phyloP scores from a whole-genome alignment of 1,140 invertebrate species.

The Arion vulgaris region DNA sequence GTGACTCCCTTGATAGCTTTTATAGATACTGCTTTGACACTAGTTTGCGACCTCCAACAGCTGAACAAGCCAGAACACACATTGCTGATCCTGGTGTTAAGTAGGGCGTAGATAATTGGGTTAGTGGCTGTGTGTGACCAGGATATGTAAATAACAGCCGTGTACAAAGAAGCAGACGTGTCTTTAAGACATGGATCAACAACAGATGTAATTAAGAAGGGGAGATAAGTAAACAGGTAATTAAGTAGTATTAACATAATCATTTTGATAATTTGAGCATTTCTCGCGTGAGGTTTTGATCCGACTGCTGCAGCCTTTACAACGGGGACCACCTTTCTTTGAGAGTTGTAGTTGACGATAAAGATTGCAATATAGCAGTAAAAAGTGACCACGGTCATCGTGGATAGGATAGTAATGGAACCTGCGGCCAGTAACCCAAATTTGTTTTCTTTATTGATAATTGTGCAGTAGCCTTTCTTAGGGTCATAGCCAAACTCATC shows the following conservation, averaged over 20 bases:
- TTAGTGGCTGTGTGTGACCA: conserved; percentile 45
- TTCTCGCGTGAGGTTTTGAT: neutral
- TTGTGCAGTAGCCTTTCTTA: conserved; percentile 39
- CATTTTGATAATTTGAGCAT: conserved; percentile 40
- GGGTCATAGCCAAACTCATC: conserved; percentile 45
- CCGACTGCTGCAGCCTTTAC: neutral
- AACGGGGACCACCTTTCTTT: neutral
- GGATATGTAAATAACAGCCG: conserved; percentile 43
- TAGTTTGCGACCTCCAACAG: neutral
- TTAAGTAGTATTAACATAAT: conserved; percentile 45
- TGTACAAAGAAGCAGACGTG: conserved; percentile 8
- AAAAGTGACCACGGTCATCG: conserved; percentile 37
- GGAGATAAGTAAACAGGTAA: conserved; percentile 42
- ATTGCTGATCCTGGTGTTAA: conserved; percentile 10
- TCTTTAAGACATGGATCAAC: conserved; percentile 39
- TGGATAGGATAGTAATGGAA: neutral
- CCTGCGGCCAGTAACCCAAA: neutral
- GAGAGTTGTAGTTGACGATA: neutral
- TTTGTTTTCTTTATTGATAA: conserved; percentile 36
- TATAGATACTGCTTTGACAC: neutral
- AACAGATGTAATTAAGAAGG: conserved; percentile 40
- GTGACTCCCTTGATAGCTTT: neutral
- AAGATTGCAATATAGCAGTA: conserved; percentile 43
- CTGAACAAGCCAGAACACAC: neutral
- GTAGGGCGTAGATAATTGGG: conserved; percentile 47